These are phyloP conservation scores for Ia io DNA, from an alignment of 2,113 vertebrate species.

Conservation along the genomic window DNA sequence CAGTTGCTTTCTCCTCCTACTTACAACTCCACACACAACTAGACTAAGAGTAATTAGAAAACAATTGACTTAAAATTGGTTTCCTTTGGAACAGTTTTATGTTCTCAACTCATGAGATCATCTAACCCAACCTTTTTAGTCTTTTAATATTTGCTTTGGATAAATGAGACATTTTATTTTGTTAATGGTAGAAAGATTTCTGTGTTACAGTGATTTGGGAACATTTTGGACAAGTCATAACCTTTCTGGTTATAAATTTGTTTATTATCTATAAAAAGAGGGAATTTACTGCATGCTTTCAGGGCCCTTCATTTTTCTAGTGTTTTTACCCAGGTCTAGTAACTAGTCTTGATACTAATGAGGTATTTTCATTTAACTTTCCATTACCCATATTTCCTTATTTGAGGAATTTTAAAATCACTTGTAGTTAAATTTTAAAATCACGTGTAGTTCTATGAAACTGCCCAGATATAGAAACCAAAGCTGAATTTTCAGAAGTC, in stretches of 20 bases:
- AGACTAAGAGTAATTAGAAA: not conserved
- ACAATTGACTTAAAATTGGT: not conserved
- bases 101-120: not conserved
- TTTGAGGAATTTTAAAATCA: not conserved
- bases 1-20: not conserved
- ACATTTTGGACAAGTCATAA: not conserved
- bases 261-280: not conserved
- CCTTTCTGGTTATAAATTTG: not conserved
- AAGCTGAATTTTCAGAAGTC: not conserved
- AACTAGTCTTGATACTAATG: not conserved
- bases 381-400: not conserved
- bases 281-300: not conserved
- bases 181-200: not conserved
- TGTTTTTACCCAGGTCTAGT: not conserved
- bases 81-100: slow-evolving; percentile 12
- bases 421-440: not conserved
- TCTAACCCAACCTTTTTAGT: not conserved
- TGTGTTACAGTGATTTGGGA: not conserved
- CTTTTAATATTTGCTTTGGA: not conserved
- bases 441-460: not conserved
- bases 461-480: not conserved
- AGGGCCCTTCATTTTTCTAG: not conserved
- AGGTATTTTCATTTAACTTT: not conserved
- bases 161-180: slow-evolving; percentile 1
- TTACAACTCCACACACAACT: not conserved